Evolutionary conservation across 2,888 invertebrate species (phyloP), one percentile per base, ranked within the genome.

Genomic region (Drosophila limbata): DNA sequence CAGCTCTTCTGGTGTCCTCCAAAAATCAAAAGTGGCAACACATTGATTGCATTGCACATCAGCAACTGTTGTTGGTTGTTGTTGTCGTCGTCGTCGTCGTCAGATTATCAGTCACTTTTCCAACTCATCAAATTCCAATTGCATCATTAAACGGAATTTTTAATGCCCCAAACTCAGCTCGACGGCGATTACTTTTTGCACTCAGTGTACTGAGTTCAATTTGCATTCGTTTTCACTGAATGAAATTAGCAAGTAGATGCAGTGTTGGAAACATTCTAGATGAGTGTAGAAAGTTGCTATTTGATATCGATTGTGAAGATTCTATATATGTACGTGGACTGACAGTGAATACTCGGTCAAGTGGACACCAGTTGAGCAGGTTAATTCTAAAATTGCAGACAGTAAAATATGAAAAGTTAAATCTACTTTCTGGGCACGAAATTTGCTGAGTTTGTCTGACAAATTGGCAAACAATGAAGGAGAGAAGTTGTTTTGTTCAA

Each of bases 141-240:
- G 86, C 83, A 90, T 84, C 90, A 90, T 91, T 90, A 91, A 91
- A 91, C 79, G 74, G 90, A 91, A 91, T 91, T 88, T 84, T 88
- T 81, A 85, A 91, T 90, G 82, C 48, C 9, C 33, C 33, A 52
- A 21, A 33, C 42, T 9, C 53, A 40, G 13, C 40, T 47, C n/a
- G 17, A 9, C 21, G n/a, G 10, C 19, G 17, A 17, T 45, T 35
- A 11, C 44, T 48, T 35, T 52, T 39, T 50, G 35, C 48, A n/a
- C 35, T 31, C 35, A 25, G 4, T 42, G 28, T 57, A 10, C 28
- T 17, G 15, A n/a, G 17, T 28, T 42, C 11, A 39, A 53, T 44
- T 44, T 55, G 52, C 21, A 52, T 52, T 21, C 21, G 44, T 4
- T 17, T 40, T 3, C 40, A 40, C 17, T 40, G 15, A 40, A 42